Evolutionary conservation across 2,797 vertebrate genomes (phyloP), one percentile per base, ranked within the genome.

Genomic region (Sebastes variabilis): DNA sequence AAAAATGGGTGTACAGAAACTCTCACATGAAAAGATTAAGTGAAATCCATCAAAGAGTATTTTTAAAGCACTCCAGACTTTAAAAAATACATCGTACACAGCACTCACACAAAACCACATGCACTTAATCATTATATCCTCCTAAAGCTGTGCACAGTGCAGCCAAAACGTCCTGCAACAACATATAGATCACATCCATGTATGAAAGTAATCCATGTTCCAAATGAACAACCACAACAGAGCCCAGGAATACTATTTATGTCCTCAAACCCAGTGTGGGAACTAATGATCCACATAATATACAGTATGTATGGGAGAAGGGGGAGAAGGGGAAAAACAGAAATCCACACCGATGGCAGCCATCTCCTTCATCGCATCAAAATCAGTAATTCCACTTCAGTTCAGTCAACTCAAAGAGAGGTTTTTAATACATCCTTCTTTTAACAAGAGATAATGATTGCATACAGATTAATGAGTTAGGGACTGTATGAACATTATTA

Each of bases 21-120:
- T 59, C 34, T 36, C 12, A 25, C 4, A 25, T 3, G 3, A 64
- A 70, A 27, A 36, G 22, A 73, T 82, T 13, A 8, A 83, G 64
- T n/a, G 49, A 74, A 67, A 71, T 25, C 42, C 20, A 76, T 27
- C 16, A 74, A 56, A 70, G 12, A 62, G 20, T 66, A 22, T 56
- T 72, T 70, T 32, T 34, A 5, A 65, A 73, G 12, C 9, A 20
- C 14, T 20, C 12, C 7, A 18, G 12, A 11, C 13, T 55, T 42
- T n/a, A 30, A 42, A 74, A 71, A 64, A 71, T 5, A 55, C 27
- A 67, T 46, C 20, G 16, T 30, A 55, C 56, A 71, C 20, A 46
- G 6, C 25, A 75, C 36, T 77, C 24, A 49, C 20, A 68, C 66
- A 70, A 24, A 62, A 68, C 71, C 46, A 61, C 73, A 79, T 82